A percentile compares a stretch with the other conserved stretches of the same genome.
Conservation (phyloP, 1,140 invertebrate genomes). For the Neocloeon triangulifer region DNA sequence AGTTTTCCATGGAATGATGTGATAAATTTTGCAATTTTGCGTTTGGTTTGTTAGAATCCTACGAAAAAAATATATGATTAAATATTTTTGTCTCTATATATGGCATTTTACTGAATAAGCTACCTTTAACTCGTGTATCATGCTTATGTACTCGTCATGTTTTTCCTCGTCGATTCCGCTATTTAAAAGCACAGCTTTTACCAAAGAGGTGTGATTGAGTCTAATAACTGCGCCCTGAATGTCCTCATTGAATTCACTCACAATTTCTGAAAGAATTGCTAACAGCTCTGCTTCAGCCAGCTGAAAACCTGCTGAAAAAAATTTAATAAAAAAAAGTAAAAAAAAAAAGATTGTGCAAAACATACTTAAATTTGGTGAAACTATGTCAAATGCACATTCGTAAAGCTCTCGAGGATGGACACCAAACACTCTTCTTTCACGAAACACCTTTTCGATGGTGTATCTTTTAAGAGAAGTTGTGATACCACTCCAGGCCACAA, state of each 20-base stretch:
- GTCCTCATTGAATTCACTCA: constrained; percentile 47
- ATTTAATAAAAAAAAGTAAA: constrained; percentile 2
- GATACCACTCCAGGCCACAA: constrained; percentile 59
- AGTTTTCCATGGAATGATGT: not conserved
- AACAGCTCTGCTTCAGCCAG: constrained; percentile 70
- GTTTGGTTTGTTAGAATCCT: too few species aligned
- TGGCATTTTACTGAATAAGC: too few species aligned
- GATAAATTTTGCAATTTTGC: too few species aligned
- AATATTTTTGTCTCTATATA: too few species aligned
- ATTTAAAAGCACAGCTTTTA: constrained; percentile 54
- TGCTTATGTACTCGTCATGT: constrained; percentile 34
- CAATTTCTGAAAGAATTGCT: constrained; percentile 50
- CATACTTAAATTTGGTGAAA: constrained; percentile 39
- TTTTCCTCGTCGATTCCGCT: constrained; percentile 55
- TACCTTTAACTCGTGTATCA: too few species aligned
- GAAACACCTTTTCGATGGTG: constrained; percentile 62
- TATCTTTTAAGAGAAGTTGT: constrained; percentile 58
- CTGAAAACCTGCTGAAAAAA: constrained; percentile 25
- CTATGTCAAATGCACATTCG: constrained; percentile 86
- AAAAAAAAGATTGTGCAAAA: not conserved
- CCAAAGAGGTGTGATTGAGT: constrained; percentile 60
- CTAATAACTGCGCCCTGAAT: constrained; percentile 38
- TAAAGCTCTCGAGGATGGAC: constrained; percentile 72
- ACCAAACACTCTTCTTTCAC: constrained; percentile 58
- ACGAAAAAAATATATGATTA: too few species aligned